Evolutionary conservation across 2,888 invertebrate species (phyloP).

Genomic region (Pegoplata infirma): DNA sequence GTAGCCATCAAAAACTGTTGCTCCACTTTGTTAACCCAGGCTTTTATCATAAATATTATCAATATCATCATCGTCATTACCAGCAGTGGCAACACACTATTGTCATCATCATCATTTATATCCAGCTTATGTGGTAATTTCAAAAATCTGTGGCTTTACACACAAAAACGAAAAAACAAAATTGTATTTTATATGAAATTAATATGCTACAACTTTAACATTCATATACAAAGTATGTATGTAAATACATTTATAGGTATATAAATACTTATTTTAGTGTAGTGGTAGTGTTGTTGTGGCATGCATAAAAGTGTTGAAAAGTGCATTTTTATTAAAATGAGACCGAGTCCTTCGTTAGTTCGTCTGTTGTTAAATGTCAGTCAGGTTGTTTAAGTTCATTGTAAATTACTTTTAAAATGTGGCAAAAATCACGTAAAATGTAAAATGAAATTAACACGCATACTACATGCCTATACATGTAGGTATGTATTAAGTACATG

Average conservation of each 20-base stretch:
- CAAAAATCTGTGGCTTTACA: slow-evolving; percentile 55
- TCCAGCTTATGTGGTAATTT: slow-evolving; percentile 57
- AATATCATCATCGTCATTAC: slow-evolving; percentile 32
- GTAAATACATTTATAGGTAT: too few relatives aligned
- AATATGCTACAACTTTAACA: slow-evolving; percentile 39
- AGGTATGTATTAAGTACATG: slow-evolving; percentile 17
- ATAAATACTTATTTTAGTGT: background rate
- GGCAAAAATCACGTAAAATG: slow-evolving; percentile 58
- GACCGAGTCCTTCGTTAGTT: background rate
- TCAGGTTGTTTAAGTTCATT: slow-evolving; percentile 41
- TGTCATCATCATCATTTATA: slow-evolving; percentile 44
- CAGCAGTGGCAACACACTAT: slow-evolving; percentile 20
- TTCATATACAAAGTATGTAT: too few relatives aligned
- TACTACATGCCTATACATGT: too few relatives aligned
- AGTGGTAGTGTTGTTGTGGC: slow-evolving; percentile 26
- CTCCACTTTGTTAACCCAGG: slow-evolving; percentile 49
- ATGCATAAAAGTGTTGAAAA: slow-evolving; percentile 55
- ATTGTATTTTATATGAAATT: slow-evolving; percentile 55
- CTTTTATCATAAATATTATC: slow-evolving; percentile 52
- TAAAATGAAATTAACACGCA: slow-evolving; percentile 49
- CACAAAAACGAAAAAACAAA: slow-evolving; percentile 17
- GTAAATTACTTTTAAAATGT: slow-evolving; percentile 55
- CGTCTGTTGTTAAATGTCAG: slow-evolving; percentile 39
- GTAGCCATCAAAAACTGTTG: slow-evolving; percentile 66
- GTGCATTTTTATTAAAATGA: slow-evolving; percentile 55